Evolutionary conservation across 2,888 invertebrate genomes (phyloP).

Genomic region (Elgonia sp.): DNA sequence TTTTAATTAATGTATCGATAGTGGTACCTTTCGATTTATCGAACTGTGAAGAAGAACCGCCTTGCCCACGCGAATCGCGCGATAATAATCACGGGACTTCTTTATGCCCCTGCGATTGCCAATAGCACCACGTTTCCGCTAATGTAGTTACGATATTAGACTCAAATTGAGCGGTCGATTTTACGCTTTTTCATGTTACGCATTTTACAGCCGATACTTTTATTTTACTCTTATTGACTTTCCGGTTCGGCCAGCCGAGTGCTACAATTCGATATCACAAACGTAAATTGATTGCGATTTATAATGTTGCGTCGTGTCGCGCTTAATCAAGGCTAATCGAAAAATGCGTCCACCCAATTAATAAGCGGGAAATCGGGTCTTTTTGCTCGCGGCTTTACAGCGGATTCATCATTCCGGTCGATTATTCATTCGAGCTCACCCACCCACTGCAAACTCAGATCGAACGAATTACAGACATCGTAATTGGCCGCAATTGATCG

Average conservation of each 20-base stretch:
- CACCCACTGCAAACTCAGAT: slow-evolving; percentile 82
- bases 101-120: slow-evolving; percentile 62
- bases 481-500: slow-evolving; percentile 84
- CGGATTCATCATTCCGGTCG: slow-evolving; percentile 54
- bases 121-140: slow-evolving; percentile 48
- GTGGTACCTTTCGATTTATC: slow-evolving; percentile 78
- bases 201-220: slow-evolving; percentile 44
- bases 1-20: slow-evolving; percentile 86
- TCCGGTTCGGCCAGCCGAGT: slow-evolving; percentile 22
- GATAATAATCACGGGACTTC: slow-evolving; percentile 82
- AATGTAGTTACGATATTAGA: slow-evolving; percentile 48
- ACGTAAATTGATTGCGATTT: slow-evolving; percentile 57
- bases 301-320: slow-evolving; percentile 31
- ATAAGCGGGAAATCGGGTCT: slow-evolving; percentile 29
- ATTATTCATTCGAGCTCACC: slow-evolving; percentile 74
- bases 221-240: slow-evolving; percentile 38
- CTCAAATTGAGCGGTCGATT: slow-evolving; percentile 39
- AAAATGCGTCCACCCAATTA: slow-evolving; percentile 26
- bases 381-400: slow-evolving; percentile 24
- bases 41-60: slow-evolving; percentile 77
- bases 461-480: slow-evolving; percentile 80
- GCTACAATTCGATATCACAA: slow-evolving; percentile 34
- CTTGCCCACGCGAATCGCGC: slow-evolving; percentile 78
- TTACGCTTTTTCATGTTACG: slow-evolving; percentile 21
- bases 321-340: slow-evolving; percentile 34